Evolutionary conservation across 2,797 vertebrate species (phyloP).

Genomic region (Bovichtus diacanthus): DNA sequence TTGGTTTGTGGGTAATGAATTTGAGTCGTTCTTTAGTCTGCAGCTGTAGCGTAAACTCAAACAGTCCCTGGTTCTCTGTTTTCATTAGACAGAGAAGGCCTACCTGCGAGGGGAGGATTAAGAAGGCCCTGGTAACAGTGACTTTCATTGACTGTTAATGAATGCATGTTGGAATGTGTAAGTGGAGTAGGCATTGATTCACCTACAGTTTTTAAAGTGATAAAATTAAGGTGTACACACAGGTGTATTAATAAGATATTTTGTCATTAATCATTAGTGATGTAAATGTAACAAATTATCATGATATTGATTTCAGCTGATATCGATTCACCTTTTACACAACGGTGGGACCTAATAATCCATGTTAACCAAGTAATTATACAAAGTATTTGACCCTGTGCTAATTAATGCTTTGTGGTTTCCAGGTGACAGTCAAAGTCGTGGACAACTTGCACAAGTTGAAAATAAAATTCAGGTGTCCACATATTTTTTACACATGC

Average conservation of each 20-base stretch:
- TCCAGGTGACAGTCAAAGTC: background rate
- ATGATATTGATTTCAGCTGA: background rate
- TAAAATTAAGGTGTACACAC: conserved; percentile 6
- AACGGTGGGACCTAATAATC: background rate
- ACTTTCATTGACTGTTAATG: background rate
- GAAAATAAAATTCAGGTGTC: background rate
- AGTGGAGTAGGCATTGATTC: background rate
- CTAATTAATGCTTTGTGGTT: conserved; percentile 11
- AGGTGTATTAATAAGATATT: background rate
- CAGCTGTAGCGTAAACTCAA: background rate
- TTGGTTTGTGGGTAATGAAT: background rate
- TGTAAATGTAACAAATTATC: conserved; percentile 14
- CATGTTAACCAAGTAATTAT: conserved; percentile 10
- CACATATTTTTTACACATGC: background rate
- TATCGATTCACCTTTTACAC: background rate
- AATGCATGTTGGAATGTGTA: background rate
- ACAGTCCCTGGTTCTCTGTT: background rate
- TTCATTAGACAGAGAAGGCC: background rate
- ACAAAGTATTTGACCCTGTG: background rate
- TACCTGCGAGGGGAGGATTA: background rate
- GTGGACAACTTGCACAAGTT: background rate
- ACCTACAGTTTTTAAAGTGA: conserved; percentile 1
- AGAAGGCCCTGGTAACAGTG: background rate
- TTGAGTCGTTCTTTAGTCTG: background rate
- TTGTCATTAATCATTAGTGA: conserved; percentile 5